Base-by-base conservation (phyloP, 2,113 vertebrate species). In the Melanostigma gelatinosum region DNA sequence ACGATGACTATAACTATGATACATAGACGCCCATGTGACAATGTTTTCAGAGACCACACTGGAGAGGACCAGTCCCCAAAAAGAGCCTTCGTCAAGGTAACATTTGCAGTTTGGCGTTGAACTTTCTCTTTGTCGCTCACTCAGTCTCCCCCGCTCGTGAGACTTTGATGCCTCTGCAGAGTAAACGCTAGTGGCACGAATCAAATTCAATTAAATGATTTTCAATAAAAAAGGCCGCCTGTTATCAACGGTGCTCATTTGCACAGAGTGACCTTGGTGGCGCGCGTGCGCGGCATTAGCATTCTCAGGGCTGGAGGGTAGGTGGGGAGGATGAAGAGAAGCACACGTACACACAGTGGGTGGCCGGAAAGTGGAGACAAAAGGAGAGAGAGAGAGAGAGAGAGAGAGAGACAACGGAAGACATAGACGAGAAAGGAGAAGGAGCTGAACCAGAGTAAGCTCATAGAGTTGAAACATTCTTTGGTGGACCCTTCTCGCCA, bases 151-250 rank as follows among this genome's bases (percentile, higher is more conserved):
- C 34, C 68, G 64, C 75, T 42, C 65, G 68, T 63, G 67, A 85
- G 78, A 85, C 87, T 91, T 86, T 86, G 89, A 90, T 87, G 91
- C 86, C 79, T 76, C 89, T 68, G 63, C 77, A 68, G 87, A 88
- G 86, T 84, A 72, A 87, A 70, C 42, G 85, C 90, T 85, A 50
- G 76, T 92, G 89, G 91, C 91, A 85, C 29, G 40, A 91, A 92
- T 94, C 92, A 94, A 94, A 94, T 93, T 95, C 90, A 93, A 94
- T 94, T 90, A 93, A 94, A 89, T 72, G 87, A 92, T 94, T 94
- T 91, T 93, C 85, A 83, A 81, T 88, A 77, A 84, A 89, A 62
- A 72, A 58, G 72, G 36, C 57, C 6, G 77, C 20, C 82, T 83
- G 86, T 91, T 93, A 93, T 94, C 91, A 83, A 82, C 76, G 5